Conservation (phyloP, 2,888 invertebrate genomes). For the Aspidiotus rigidus region DNA sequence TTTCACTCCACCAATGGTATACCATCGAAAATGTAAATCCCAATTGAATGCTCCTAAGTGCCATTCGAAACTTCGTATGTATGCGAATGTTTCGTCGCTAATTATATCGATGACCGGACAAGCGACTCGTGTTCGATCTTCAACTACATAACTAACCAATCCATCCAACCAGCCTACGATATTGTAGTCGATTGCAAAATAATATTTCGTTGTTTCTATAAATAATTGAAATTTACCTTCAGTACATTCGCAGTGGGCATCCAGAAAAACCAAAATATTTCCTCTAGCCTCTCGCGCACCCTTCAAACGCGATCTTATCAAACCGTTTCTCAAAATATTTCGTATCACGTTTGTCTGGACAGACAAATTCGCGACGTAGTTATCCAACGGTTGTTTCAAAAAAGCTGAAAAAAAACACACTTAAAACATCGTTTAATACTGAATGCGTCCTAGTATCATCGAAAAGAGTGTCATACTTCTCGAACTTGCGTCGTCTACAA, state of each 20-base stretch:
- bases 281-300: constrained; percentile 65
- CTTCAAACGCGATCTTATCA: constrained; percentile 71
- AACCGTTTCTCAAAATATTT: constrained; percentile 58
- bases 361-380: constrained; percentile 54
- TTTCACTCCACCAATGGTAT: constrained; percentile 53
- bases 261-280: constrained; percentile 75
- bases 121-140: constrained; percentile 57
- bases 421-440: too few species aligned
- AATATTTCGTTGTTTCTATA: neutral
- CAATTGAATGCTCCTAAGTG: constrained; percentile 99
- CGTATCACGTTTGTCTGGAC: constrained; percentile 58
- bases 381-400: constrained; percentile 55
- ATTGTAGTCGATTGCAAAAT: neutral
- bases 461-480: constrained; percentile 51
- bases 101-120: constrained; percentile 89
- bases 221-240: constrained; percentile 47
- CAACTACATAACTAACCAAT: constrained; percentile 55
- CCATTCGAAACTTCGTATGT: constrained; percentile 85
- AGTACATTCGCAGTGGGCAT: constrained; percentile 89
- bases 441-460: neutral
- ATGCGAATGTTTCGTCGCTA: constrained; percentile 90
- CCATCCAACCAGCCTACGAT: constrained; percentile 65
- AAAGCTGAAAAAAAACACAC: constrained; percentile 47
- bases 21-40: constrained; percentile 87
- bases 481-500: constrained; percentile 83